Evolutionary conservation across 2,888 invertebrate species (phyloP).

Genomic region (Rhynchonema sp.): DNA sequence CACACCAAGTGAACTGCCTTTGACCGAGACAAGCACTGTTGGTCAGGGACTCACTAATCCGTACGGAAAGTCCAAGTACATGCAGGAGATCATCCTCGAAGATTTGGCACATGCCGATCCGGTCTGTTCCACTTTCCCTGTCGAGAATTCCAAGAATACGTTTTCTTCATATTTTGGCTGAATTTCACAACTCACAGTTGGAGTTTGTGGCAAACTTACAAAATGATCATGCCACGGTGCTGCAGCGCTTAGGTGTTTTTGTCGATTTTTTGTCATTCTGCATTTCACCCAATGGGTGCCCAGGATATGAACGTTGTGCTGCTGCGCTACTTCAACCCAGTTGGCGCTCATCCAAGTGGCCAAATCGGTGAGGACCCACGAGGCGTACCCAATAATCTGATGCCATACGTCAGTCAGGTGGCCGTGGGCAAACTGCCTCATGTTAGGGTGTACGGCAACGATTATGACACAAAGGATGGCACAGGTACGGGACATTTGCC

Average conservation of each 20-base stretch:
- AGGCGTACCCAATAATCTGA: conserved; percentile 66
- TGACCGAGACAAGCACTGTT: conserved; percentile 66
- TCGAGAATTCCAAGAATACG: too few species aligned
- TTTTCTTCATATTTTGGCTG: too few species aligned
- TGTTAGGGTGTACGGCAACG: conserved; percentile 68
- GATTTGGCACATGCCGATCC: conserved; percentile 59
- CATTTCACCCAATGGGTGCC: too few species aligned
- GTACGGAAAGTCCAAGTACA: conserved; percentile 82
- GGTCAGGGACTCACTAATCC: conserved; percentile 71
- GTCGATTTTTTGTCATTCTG: too few species aligned
- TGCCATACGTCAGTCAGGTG: conserved; percentile 81
- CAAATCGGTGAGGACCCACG: conserved; percentile 86
- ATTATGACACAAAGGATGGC: conserved; percentile 76
- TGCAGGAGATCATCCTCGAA: conserved; percentile 80
- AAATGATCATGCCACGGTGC: too few species aligned
- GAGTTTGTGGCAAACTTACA: too few species aligned
- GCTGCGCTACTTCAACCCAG: conserved; percentile 83
- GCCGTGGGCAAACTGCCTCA: conserved; percentile 64
- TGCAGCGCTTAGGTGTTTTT: too few species aligned
- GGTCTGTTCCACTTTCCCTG: background rate
- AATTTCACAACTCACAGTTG: too few species aligned
- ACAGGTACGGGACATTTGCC: too few species aligned
- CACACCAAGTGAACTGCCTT: conserved; percentile 61
- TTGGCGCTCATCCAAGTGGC: conserved; percentile 79
- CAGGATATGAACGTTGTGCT: conserved; percentile 81